phyloP scores from a whole-genome alignment of 2,113 vertebrate species.

The Condylura cristata region DNA sequence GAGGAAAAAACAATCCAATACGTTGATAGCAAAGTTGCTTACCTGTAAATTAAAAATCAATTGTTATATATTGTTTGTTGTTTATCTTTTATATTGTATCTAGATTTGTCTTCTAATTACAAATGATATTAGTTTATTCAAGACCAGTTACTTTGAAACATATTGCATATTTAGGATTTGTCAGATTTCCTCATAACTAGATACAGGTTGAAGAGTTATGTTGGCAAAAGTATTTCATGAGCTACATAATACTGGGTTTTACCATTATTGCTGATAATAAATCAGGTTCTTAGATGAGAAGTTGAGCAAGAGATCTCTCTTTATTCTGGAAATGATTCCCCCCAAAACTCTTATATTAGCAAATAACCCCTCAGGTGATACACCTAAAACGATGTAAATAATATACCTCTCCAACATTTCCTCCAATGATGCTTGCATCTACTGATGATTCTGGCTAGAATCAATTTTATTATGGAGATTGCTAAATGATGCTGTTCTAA shows the following conservation, averaged over 20 bases:
- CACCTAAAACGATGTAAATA: background rate
- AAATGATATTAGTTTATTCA: background rate
- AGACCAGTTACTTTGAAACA: background rate
- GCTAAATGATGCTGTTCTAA: background rate
- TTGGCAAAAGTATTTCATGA: background rate
- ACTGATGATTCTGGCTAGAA: background rate
- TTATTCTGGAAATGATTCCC: background rate
- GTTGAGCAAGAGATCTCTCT: background rate
- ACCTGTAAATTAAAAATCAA: background rate
- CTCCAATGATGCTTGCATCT: background rate
- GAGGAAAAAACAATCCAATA: background rate
- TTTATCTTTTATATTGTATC: background rate
- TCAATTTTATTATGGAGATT: background rate
- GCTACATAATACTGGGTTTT: background rate
- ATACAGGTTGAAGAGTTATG: background rate
- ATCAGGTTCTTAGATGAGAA: background rate
- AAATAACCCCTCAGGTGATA: background rate
- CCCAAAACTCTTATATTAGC: background rate
- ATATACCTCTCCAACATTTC: background rate
- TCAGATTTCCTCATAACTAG: background rate
- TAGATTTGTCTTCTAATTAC: background rate
- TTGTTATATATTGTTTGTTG: background rate
- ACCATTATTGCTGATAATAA: background rate
- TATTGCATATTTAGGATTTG: background rate
- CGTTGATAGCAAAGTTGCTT: background rate